Evolutionary conservation across 53 echinoderm and acorn worm species (phyloP).

Genomic region (Temnopleurus reevesii): DNA sequence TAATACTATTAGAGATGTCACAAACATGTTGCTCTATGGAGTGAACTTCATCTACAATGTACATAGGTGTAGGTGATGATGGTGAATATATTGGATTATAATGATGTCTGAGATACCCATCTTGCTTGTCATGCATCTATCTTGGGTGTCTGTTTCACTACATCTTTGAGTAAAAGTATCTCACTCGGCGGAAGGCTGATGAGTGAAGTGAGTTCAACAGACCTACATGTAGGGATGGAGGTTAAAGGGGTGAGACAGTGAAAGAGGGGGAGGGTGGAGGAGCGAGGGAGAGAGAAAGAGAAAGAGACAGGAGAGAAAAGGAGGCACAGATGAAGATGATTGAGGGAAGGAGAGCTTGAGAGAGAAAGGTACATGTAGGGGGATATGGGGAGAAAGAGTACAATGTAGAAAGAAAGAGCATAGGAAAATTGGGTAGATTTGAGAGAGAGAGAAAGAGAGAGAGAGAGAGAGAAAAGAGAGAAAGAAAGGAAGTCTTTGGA

Average conservation of each 20-base stretch:
- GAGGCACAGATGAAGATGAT: neutral
- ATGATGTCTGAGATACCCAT: neutral
- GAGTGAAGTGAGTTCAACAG: neutral
- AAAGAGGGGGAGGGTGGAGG: neutral
- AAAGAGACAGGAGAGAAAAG: neutral
- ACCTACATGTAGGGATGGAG: neutral
- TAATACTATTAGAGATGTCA: too few species aligned
- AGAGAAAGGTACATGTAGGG: neutral
- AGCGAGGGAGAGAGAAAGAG: neutral
- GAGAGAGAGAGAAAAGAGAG: neutral
- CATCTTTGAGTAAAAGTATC: neutral
- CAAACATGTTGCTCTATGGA: too few species aligned
- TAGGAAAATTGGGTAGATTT: neutral
- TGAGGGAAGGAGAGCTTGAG: neutral
- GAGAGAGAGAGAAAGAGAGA: neutral
- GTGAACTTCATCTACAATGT: too few species aligned
- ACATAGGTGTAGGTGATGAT: neutral
- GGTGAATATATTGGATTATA: neutral
- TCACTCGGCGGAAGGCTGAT: neutral
- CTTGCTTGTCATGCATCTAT: constrained; percentile 4
- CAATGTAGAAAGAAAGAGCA: neutral
- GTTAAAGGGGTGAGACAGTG: neutral
- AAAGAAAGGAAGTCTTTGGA: too few species aligned
- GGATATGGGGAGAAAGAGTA: neutral
- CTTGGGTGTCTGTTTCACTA: neutral